Evolutionary conservation across 2,113 vertebrate species (phyloP), one percentile per base, ranked within the genome.

Genomic region (Tetraodon nigroviridis): DNA sequence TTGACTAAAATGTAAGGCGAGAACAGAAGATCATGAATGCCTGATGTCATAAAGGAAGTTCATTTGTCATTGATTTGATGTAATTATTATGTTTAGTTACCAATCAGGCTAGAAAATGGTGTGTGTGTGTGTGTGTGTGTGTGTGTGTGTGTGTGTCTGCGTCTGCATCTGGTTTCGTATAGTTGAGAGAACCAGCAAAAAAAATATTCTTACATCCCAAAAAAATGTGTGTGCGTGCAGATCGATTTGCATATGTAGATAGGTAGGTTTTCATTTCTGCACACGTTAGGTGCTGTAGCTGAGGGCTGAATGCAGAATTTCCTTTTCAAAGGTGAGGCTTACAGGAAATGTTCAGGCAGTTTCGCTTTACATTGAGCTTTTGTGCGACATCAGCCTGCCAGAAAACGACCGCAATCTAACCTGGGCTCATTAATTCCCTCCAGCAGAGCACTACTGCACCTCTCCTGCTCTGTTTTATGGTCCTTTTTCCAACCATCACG

Each of bases 261-360:
- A 42, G 51, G 6, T 3, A 7, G n/a, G 16, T 20, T 19, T 56
- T 60, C 6, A 47, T 53, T 49, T 65, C 22, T 50, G 17, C 41
- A 65, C 46, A 48, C 21, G 5, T 10, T 32, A 7, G 29, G 8
- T 32, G 8, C 8, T 24, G 18, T 13, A 55, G 21, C 41, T 48
- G 49, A 32, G 29, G 8, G 29, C 6, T 32, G 29, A 32, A 32
- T 74, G 61, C 44, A 51, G 45, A 45, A 20, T 53, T 12, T 16
- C 47, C 41, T 71, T 18, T 58, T 61, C 14, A 63, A 79, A 80
- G 84, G 74, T 86, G 72, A 71, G 61, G 66, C 65, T 82, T 22
- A 87, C 89, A 90, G 87, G 86, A 91, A 90, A 79, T 75, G 61
- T 83, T 82, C 64, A 84, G 79, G 75, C 72, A 61, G 66, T 76